A percentile compares a stretch with the other conserved stretches of the same genome.
phyloP scores from a whole-genome alignment of 2,113 vertebrate species.

The Petromus typicus region DNA sequence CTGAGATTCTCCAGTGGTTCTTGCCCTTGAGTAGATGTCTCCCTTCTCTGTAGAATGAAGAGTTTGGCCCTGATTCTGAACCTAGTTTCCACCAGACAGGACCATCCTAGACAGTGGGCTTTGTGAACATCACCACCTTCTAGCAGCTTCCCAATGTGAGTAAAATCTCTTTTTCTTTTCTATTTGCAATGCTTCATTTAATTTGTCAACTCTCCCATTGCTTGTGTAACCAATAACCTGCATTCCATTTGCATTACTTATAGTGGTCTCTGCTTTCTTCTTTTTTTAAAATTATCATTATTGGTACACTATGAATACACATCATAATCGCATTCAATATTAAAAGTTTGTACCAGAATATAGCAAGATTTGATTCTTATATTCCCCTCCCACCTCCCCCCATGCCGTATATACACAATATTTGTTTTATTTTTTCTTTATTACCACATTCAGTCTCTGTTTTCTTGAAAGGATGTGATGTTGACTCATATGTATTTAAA shows the following conservation, averaged over 20 bases:
- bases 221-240: background rate
- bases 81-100: background rate
- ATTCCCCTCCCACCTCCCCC: no score
- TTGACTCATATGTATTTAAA: background rate
- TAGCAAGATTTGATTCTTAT: no score
- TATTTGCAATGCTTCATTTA: background rate
- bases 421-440: no score
- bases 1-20: background rate
- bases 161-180: background rate
- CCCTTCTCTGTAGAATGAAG: background rate
- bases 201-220: background rate
- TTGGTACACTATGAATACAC: no score
- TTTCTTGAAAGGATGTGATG: background rate
- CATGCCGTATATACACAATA: no score
- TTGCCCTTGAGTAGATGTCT: background rate
- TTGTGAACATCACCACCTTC: background rate
- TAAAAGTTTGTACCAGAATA: no score
- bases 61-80: background rate
- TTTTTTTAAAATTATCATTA: no score
- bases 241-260: background rate
- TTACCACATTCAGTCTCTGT: no score
- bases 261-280: background rate
- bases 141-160: background rate
- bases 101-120: rapidly evolving
- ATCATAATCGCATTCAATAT: no score